Evolutionary conservation across 2,797 vertebrate species (phyloP).

Genomic region (Clarias laeviceps): DNA sequence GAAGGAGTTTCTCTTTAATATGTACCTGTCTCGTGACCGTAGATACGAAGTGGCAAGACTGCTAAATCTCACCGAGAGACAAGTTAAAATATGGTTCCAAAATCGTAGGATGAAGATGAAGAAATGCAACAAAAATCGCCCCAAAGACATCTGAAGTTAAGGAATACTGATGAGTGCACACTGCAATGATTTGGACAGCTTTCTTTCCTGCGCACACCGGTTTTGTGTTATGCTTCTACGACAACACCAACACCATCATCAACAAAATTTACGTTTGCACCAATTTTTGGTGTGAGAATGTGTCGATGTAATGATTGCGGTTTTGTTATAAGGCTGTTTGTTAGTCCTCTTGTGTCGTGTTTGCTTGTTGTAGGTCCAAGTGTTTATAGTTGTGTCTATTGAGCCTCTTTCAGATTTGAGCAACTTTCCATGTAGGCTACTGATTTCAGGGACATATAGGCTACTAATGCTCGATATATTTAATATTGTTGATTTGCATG

Average conservation of each 20-base stretch:
- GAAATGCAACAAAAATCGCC: slow-evolving; percentile 95
- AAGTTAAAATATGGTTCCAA: slow-evolving; percentile 99
- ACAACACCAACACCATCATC: slow-evolving; percentile 8
- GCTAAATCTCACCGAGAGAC: slow-evolving; percentile 95
- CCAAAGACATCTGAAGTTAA: slow-evolving; percentile 80
- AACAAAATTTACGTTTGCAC: slow-evolving; percentile 28
- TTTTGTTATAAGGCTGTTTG: slow-evolving; percentile 46
- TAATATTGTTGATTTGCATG: slow-evolving; percentile 72
- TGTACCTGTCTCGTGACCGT: slow-evolving; percentile 98
- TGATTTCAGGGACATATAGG: slow-evolving; percentile 55
- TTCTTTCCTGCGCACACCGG: slow-evolving; percentile 38
- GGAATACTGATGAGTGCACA: slow-evolving; percentile 41
- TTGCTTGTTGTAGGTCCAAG: slow-evolving; percentile 48
- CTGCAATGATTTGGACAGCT: slow-evolving; percentile 46
- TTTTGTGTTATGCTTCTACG: slow-evolving; percentile 46
- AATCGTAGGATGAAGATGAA: slow-evolving; percentile 99
- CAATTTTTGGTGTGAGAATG: slow-evolving; percentile 32
- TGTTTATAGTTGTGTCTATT: slow-evolving; percentile 39
- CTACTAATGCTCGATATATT: slow-evolving; percentile 46
- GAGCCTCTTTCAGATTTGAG: slow-evolving; percentile 29
- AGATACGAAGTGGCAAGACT: slow-evolving; percentile 93
- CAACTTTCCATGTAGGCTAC: slow-evolving; percentile 37
- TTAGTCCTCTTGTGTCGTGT: slow-evolving; percentile 45
- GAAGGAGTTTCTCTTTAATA: slow-evolving; percentile 98
- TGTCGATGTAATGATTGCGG: slow-evolving; percentile 45